Base-by-base conservation (phyloP, 1,140 invertebrate genomes). In the Orchestia grillus region DNA sequence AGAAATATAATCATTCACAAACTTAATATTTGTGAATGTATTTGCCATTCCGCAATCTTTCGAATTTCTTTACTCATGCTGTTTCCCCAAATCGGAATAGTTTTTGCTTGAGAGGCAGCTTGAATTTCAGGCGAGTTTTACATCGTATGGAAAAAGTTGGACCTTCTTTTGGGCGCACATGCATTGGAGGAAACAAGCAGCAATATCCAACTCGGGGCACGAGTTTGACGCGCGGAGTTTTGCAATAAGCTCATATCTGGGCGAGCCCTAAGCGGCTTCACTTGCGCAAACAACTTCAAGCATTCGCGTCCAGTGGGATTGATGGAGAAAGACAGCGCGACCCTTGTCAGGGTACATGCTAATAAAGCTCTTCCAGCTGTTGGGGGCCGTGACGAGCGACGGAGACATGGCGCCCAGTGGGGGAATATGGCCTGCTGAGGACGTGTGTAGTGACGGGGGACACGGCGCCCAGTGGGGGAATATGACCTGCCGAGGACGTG, bases 171-270 rank as follows among this genome's bases (percentile, higher is more conserved):
- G 28, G 28, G 28, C 11, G 62, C 62, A 11, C 16, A 42, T 44
- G 62, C 62, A 77, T 77, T 77, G 62, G 90, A 87, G 41, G 57
- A 90, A 44, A 90, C 88, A 90, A 44, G 43, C 88, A 90, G 88
- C 88, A 90, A 90, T 90, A 41, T 90, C 41, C 43, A 41, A 90
- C 88, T 90, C 88, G 43, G 88, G 88, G 88, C 88, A 77, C 62
- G 62, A 77, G 62, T 77, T 77, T 77, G 62, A 77, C 62, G 62
- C 62, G 62, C 23, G 43, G 88, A 90, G 92, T 94, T 94, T 94
- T 94, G 92, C 44, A 94, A 94, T 94, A 94, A 94, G 92, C 92
- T 94, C 92, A 94, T 94, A 94, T 44, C 40, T 94, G 92, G 43
- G 41, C 92, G 40, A 45, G 44, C 92, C 44, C n/a, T 42, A 90